Base-by-base conservation (phyloP, 2,113 vertebrate genomes). In the Pseudopipra pipra region DNA sequence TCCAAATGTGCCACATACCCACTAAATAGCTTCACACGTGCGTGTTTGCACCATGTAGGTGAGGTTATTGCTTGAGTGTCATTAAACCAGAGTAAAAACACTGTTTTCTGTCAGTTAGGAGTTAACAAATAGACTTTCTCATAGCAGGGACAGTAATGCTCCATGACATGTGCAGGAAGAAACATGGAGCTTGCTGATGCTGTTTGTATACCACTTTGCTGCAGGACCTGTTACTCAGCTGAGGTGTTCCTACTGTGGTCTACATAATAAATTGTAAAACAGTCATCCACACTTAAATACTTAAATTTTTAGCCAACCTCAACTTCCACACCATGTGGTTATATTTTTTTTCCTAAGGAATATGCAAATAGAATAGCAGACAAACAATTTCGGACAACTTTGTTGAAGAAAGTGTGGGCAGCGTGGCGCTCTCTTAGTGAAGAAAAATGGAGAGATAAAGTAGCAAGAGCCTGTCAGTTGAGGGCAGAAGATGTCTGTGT, bases 401-500 rank as follows among this genome's bases (percentile, higher is more conserved):
- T 99, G 82, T 97, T 99, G 97, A 99, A 97, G 97, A 99, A 98
- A 95, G 98, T 98, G 27, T 99, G 99, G 99, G 88, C 91, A 19
- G 98, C 97, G 6, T 99, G 99, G 99, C 98, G 93, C 33, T 98
- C 98, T 12, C 76, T 98, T 65, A 83, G 97, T 61, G 96, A 99
- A 90, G 97, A 89, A 93, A 98, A 96, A 80, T 99, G 99, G 99
- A 99, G 98, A 97, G 98, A 98, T 6, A 98, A 97, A 71, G 96
- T 99, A 83, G 98, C 99, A 92, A 97, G 94, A 85, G 99, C 99
- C 8, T 99, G 99, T 76, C 99, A 98, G 20, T 95, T 98, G 49
- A 98, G 98, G 87, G 99, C 99, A 9, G 98, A 99, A 91, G 98
- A 99, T 81, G 97, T 99, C 72, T 99, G 99, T 93, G n/a, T 98